These are phyloP conservation scores for Gisinianus flammeolus DNA, from an alignment of 2,888 invertebrate species.

Conservation along the genomic window DNA sequence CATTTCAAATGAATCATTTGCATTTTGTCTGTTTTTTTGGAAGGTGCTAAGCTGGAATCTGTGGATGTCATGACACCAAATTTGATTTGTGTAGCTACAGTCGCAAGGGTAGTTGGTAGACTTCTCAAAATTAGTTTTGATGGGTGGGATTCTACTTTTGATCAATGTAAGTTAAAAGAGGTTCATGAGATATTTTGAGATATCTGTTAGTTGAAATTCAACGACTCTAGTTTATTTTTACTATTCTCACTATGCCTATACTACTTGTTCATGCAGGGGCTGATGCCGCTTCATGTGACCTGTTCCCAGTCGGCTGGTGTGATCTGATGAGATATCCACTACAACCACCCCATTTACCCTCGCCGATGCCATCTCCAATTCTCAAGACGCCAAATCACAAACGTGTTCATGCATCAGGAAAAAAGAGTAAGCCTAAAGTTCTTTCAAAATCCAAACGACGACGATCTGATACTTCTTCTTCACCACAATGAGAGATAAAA, in stretches of 20 bases:
- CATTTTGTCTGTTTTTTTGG: conserved; percentile 86
- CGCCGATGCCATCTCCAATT: not conserved
- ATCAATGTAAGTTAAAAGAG: no score
- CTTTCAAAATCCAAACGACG: no score
- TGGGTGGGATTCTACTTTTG: conserved; percentile 93
- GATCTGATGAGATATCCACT: conserved; percentile 86
- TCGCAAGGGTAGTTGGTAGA: conserved; percentile 86
- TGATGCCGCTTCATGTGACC: conserved; percentile 93
- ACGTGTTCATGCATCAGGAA: conserved; percentile 42
- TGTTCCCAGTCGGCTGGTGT: conserved; percentile 97
- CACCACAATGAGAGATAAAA: not conserved
- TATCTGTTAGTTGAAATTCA: no score
- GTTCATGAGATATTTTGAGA: no score
- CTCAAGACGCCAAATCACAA: not conserved
- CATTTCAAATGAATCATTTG: no score
- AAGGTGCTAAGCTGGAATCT: conserved; percentile 92
- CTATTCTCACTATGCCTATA: not conserved
- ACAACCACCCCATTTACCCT: conserved; percentile 73
- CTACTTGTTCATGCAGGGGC: no score
- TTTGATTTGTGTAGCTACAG: conserved; percentile 92
- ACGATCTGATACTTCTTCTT: not conserved
- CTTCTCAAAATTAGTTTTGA: conserved; percentile 91
- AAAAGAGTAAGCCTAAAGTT: conserved; percentile 18
- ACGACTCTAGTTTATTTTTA: not conserved
- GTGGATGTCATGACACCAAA: conserved; percentile 97